Conservation (phyloP, 2,888 invertebrate species). For the Selenia dentaria region DNA sequence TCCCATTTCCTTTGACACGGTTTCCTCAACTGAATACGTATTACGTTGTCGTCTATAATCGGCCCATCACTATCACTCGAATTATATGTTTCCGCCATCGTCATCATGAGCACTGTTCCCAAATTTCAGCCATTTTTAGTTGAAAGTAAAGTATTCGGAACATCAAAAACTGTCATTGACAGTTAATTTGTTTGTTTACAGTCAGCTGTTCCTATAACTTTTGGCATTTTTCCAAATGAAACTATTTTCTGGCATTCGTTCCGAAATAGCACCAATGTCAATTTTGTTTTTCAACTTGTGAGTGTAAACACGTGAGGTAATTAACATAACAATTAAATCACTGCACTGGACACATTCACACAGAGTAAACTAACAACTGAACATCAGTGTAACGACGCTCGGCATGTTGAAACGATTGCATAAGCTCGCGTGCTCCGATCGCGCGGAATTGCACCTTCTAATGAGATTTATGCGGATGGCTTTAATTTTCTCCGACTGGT, state of each 20-base stretch:
- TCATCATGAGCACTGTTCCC: conserved; percentile 36
- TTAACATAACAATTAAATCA: conserved; percentile 34
- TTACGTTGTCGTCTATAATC: conserved; percentile 81
- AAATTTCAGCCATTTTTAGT: not conserved
- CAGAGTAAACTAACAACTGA: conserved; percentile 66
- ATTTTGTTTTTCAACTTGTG: conserved; percentile 69
- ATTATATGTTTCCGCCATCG: conserved; percentile 64
- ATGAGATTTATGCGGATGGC: conserved; percentile 59
- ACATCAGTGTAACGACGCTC: conserved; percentile 59
- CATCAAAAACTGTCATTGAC: conserved; percentile 50
- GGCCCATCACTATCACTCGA: conserved; percentile 75
- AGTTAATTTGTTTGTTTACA: conserved; percentile 79
- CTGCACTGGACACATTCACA: conserved; percentile 56
- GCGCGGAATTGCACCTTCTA: conserved; percentile 66
- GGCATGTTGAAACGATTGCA: conserved; percentile 67
- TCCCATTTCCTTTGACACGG: conserved; percentile 87
- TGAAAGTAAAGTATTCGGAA: conserved; percentile 35
- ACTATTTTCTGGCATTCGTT: conserved; percentile 69
- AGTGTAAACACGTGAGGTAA: conserved; percentile 35
- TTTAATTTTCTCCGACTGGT: conserved; percentile 54
- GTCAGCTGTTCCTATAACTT: conserved; percentile 71
- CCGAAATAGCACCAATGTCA: conserved; percentile 81
- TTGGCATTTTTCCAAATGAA: conserved; percentile 69
- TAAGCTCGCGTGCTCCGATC: conserved; percentile 63
- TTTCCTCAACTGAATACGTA: conserved; percentile 86